Evolutionary conservation across 1,140 invertebrate genomes (phyloP), one percentile per base, ranked within the genome.

Genomic region (Leptinotarsa lineolata): DNA sequence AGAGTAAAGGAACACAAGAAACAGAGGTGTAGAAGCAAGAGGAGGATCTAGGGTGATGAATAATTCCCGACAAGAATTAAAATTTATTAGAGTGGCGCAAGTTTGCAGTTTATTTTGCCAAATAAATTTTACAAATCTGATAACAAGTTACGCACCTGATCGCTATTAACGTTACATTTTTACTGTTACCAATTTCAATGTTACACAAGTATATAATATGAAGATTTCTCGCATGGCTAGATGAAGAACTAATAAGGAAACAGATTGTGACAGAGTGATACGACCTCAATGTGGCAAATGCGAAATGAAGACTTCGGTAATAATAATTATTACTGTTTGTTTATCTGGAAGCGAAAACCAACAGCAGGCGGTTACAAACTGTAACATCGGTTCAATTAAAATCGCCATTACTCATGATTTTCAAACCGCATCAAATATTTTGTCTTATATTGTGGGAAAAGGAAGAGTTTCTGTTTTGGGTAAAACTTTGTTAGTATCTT

Each of bases 181-280:
- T 54, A 54, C 48, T 54, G 48, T 54, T 54, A 54, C 48, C 30
- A 39, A 39, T 39, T 39, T 39, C 30, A 39, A 39, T 54, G 48
- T n/a, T 16, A 54, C 48, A 16, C 15, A 54, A 54, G 15, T 54
- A n/a, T 54, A 54, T 54, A 18, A 16, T 54, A 15, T 16, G n/a
- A 54, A 54, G 15, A 54, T 54, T 54, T 54, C n/a, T 54, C 16
- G 48, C 48, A 54, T 54, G 48, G n/a, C 30, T 54, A n/a, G 48
- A n/a, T 54, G 48, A 54, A 15, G 48, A 54, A 54, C 48, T 54
- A 54, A 54, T 54, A 54, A 18, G n/a, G 48, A 54, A 54, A 54
- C 48, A 54, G 48, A 54, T 54, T 13, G 48, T 54, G 48, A 54
- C 48, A 18, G 48, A 54, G 2, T 54, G n/a, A 16, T n/a, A 15